Evolutionary conservation across 2,113 vertebrate species (phyloP), one percentile per base, ranked within the genome.

Genomic region (Elachura formosa): DNA sequence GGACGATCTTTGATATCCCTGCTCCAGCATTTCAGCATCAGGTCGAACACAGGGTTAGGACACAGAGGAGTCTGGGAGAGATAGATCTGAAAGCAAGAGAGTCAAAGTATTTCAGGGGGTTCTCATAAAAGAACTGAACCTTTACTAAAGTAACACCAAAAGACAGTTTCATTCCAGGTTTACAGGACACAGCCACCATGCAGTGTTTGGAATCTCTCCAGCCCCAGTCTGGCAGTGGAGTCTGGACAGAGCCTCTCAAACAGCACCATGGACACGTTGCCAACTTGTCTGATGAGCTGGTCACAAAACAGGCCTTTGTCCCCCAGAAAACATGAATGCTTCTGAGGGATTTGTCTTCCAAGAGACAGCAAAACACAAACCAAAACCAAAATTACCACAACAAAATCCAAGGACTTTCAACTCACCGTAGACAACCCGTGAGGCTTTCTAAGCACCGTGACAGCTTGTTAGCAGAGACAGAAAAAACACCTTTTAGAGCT

Each of bases 1-100:
- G 99, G 99, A 31, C 99, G 98, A 84, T 99, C 98, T 96, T 99
- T 99, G 76, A 99, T 98, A 23, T 99, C 99, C 94, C 99, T 98
- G 97, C 97, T 98, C 99, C 99, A 99, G 91, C 99, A 99, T 92
- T 98, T 98, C 88, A 99, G 98, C 99, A 99, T 99, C 92, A 99
- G 97, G 92, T 97, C 98, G 92, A 99, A 99, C 92, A 99, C 96
- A 25, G 96, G 92, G 46, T 99, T 98, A 23, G 99, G 98, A 72
- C 99, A 99, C 82, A 98, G 97, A 64, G 96, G 94, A 79, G 99
- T 99, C 97, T 98, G 98, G 9, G 98, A 98, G 73, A 99, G 98
- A 96, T 99, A 99, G 34, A 98, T 98, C 99, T 99, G 94, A 43
- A 96, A 96, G 34, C 58, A 51, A 94, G 72, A 92, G 76, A 82